Percentiles rank a stretch among this genome's conserved stretches.
These are phyloP conservation scores for Poecilia picta DNA, from an alignment of 2,797 vertebrate genomes.

Conservation along the genomic window DNA sequence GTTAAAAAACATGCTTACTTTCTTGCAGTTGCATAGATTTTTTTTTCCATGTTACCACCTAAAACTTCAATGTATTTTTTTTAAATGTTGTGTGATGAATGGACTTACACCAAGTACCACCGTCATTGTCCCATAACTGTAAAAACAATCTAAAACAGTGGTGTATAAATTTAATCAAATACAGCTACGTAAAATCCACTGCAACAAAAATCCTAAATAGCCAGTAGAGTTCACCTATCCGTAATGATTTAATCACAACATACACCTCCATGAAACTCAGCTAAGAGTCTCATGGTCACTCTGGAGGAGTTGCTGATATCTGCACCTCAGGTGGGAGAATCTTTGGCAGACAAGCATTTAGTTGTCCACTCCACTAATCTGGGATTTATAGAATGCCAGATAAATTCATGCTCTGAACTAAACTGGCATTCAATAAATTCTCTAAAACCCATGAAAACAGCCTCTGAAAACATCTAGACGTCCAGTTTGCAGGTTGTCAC, in stretches of 20 bases:
- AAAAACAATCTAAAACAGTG: not conserved
- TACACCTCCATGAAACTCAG: not conserved
- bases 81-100: not conserved
- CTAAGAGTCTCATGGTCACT: too few relatives aligned
- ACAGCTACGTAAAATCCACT: not conserved
- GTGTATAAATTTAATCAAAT: not conserved
- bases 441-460: too few relatives aligned
- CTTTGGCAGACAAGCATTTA: too few relatives aligned
- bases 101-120: not conserved
- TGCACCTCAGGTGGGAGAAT: too few relatives aligned
- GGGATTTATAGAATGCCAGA: too few relatives aligned
- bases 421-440: too few relatives aligned
- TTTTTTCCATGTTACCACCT: not conserved
- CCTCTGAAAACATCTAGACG: too few relatives aligned
- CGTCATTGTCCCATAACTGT: not conserved
- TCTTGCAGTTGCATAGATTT: not conserved
- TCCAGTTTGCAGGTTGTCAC: too few relatives aligned
- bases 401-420: too few relatives aligned
- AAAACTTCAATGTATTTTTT: not conserved
- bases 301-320: too few relatives aligned
- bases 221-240: too few relatives aligned
- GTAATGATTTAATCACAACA: not conserved
- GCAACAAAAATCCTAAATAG: not conserved
- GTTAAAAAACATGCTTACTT: not conserved
- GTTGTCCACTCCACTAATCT: too few relatives aligned